Base-by-base conservation (phyloP, 2,797 vertebrate genomes). In the Carduelis carduelis region DNA sequence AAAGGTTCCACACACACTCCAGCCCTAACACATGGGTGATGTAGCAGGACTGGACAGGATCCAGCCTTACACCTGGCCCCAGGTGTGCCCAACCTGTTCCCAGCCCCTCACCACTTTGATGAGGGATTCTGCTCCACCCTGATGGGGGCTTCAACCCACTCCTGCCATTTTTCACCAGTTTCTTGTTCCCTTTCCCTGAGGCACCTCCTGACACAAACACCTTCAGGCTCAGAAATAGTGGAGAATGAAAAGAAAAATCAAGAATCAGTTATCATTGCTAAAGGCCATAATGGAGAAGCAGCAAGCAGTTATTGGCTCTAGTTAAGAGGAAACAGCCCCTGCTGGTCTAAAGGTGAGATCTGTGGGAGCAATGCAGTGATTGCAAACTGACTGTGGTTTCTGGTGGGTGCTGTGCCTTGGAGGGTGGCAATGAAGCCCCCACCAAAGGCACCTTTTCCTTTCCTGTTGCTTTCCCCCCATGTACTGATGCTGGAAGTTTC, bases 401-500 rank as follows among this genome's bases (percentile, higher is more conserved):
- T 87, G 10, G 0, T n/a, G 65, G 18, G 15, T 43, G n/a, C 22
- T 1, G 0, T 69, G 68, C 52, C 47, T n/a, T 15, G 32, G 49
- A 61, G 32, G 19, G 19, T 30, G 44, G 19, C 61, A 77, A 3
- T n/a, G 70, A 74, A 69, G 19, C 35, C 87, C 23, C 56, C n/a
- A 47, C 5, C 18, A 65, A 59, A 75, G 47, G 49, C 3, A 5
- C 12, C 34, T 88, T 74, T 70, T 53, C 34, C 18, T 77, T 75
- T 86, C 27, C 72, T 81, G 72, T 37, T 6, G 3, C 55, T 81
- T 87, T 65, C 16, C 6, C 24, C 19, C 20, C 47, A 4, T 50
- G 13, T 70, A 47, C 59, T 95, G 68, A 81, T 71, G 41, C 46
- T 61, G 35, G 43, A 53, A 30, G 66, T 94, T 90, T 95, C 86